Percentiles rank a stretch among this genome's conserved stretches.
Evolutionary conservation across 1,140 invertebrate genomes (phyloP).

Genomic region (Probaryconus sp.): DNA sequence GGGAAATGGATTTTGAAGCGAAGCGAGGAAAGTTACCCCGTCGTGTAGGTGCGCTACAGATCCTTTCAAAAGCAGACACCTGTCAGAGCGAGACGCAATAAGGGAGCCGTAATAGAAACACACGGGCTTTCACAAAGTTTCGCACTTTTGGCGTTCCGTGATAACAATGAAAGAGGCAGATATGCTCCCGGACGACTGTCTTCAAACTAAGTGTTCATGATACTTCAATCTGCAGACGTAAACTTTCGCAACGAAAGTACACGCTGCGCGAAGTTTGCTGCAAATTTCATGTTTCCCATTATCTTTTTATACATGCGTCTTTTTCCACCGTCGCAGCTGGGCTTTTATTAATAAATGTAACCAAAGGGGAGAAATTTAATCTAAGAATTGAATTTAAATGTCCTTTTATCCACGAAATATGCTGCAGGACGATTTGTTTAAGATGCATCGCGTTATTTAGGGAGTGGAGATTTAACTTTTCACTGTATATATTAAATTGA

Average conservation of each 20-base stretch:
- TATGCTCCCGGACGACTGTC: conserved; percentile 45
- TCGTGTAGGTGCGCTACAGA: conserved; percentile 39
- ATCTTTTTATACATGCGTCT: conserved; percentile 16
- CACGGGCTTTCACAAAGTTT: conserved; percentile 49
- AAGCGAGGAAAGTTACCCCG: conserved; percentile 58
- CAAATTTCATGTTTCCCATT: conserved; percentile 34
- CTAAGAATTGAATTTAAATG: conserved; percentile 25
- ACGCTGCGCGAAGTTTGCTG: conserved; percentile 17
- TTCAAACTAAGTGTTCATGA: conserved; percentile 54
- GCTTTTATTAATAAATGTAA: conserved; percentile 32
- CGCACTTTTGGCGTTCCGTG: conserved; percentile 45
- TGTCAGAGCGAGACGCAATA: conserved; percentile 57
- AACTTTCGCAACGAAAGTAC: conserved; percentile 37
- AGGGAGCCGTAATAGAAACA: conserved; percentile 49
- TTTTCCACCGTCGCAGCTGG: conserved; percentile 1
- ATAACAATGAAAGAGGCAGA: conserved; percentile 44
- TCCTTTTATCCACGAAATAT: neutral
- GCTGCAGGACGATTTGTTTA: conserved; percentile 1
- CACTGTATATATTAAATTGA: too few relatives aligned
- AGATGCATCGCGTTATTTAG: too few relatives aligned
- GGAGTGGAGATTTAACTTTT: too few relatives aligned
- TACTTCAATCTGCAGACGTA: conserved; percentile 49
- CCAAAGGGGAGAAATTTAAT: conserved; percentile 12
- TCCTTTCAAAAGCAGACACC: conserved; percentile 62
- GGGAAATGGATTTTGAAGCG: conserved; percentile 60